Evolutionary conservation across 2,888 invertebrate species (phyloP), one percentile per base, ranked within the genome.

Genomic region (Epicampocera succincta): DNA sequence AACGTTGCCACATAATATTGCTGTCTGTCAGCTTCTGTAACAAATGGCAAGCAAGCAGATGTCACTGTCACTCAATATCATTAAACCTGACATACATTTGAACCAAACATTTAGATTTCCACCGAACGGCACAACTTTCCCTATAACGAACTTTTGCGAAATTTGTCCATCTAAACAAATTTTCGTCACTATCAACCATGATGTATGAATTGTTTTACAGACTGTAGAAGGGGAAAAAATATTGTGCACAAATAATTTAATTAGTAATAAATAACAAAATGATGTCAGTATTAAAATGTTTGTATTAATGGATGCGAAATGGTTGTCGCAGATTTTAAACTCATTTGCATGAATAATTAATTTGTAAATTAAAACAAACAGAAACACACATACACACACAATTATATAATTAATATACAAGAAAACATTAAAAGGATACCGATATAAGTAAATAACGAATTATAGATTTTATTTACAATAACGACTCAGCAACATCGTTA

Each of bases 261-360:
- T 88, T 89, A 88, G 86, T 79, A 86, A 86, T 85, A 85, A 86
- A 86, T 86, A 84, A 84, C 71, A 79, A 82, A 78, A 73, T 82
- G 84, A 84, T 83, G 85, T 84, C 80, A 74, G 80, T 61, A 83
- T 83, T 79, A 83, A 84, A 85, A 84, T 88, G 85, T 87, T 78
- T 68, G 42, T 85, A 87, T 88, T 88, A 89, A 88, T 87, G 84
- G 84, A 82, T 56, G 79, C 79, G 80, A 85, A 85, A 84, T 85
- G 83, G 81, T 73, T 81, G 83, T 78, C 78, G 81, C 84, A 84
- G 79, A 83, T 85, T 85, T 86, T 81, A 85, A 84, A 84, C 85
- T 85, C 86, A 87, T 85, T 86, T 88, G 88, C 86, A 86, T 86
- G 84, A 86, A 86, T 88, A 88, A 89, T 87, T 84, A 85, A 84